phyloP scores from a whole-genome alignment of 1,140 invertebrate species.

The Drosophila athabasca region DNA sequence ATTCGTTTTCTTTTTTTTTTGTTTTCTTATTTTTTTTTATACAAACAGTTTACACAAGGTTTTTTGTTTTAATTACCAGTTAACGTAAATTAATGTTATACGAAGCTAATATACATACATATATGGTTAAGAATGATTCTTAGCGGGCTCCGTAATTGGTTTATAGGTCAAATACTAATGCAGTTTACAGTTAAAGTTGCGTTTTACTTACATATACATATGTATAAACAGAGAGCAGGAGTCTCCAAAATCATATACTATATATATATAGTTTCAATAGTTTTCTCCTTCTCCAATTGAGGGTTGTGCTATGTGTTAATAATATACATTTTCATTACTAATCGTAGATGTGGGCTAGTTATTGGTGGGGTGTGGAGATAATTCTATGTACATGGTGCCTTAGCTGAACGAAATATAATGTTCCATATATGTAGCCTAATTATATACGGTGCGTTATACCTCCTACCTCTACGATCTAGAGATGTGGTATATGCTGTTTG shows the following conservation, averaged over 20 bases:
- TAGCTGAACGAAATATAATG: too few relatives aligned
- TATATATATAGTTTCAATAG: too few relatives aligned
- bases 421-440: too few relatives aligned
- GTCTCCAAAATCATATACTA: constrained; percentile 25
- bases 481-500: too few relatives aligned
- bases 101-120: constrained; percentile 49
- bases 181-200: constrained; percentile 46
- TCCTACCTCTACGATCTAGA: too few relatives aligned
- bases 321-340: too few relatives aligned
- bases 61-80: constrained; percentile 45
- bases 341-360: too few relatives aligned
- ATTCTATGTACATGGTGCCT: too few relatives aligned
- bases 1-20: constrained; percentile 50
- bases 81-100: constrained; percentile 41
- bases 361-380: too few relatives aligned
- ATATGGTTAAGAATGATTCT: constrained; percentile 45
- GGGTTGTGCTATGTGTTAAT: too few relatives aligned
- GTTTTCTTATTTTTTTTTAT: constrained; percentile 49
- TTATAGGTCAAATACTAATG: constrained; percentile 59
- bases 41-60: constrained; percentile 55
- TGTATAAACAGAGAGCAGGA: constrained; percentile 34
- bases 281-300: too few relatives aligned
- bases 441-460: too few relatives aligned
- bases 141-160: constrained; percentile 23
- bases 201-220: constrained; percentile 25